Conservation (phyloP, 2,888 invertebrate genomes). For the Octodonta nipae region DNA sequence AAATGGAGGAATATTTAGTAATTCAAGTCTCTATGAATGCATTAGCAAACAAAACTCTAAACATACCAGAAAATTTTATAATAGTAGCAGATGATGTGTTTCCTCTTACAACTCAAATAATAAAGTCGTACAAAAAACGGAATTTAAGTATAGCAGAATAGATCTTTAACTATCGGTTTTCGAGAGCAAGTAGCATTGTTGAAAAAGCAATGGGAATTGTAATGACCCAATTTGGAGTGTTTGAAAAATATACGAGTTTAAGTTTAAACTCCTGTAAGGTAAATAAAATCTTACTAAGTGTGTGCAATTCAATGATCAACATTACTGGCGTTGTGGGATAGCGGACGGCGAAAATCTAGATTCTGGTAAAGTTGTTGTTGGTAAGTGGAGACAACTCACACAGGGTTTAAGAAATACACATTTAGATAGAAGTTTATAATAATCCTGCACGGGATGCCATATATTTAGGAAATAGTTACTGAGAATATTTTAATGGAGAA, state of each 20-base stretch:
- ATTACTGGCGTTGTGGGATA: neutral
- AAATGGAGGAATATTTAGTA: neutral
- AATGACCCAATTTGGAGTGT: neutral
- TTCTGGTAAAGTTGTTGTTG: neutral
- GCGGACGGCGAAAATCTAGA: neutral
- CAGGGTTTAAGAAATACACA: neutral
- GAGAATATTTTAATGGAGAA: conserved; percentile 1
- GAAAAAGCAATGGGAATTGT: neutral
- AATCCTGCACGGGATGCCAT: neutral
- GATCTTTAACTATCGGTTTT: conserved; percentile 1
- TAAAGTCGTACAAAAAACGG: neutral
- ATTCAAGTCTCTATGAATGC: conserved; percentile 1
- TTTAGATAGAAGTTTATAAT: neutral
- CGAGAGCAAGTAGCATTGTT: neutral
- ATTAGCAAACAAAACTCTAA: neutral
- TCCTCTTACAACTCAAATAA: neutral
- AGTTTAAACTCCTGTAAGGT: neutral
- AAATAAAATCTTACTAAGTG: neutral
- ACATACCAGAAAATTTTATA: neutral
- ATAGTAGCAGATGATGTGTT: conserved; percentile 1
- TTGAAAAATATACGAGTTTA: neutral
- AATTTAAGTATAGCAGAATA: neutral
- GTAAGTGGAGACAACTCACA: neutral
- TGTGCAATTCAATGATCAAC: neutral
- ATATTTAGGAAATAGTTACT: neutral